Percentiles rank a stretch among this genome's conserved stretches.
Evolutionary conservation across 2,113 vertebrate genomes (phyloP).

Genomic region (Poicephalus gulielmi): DNA sequence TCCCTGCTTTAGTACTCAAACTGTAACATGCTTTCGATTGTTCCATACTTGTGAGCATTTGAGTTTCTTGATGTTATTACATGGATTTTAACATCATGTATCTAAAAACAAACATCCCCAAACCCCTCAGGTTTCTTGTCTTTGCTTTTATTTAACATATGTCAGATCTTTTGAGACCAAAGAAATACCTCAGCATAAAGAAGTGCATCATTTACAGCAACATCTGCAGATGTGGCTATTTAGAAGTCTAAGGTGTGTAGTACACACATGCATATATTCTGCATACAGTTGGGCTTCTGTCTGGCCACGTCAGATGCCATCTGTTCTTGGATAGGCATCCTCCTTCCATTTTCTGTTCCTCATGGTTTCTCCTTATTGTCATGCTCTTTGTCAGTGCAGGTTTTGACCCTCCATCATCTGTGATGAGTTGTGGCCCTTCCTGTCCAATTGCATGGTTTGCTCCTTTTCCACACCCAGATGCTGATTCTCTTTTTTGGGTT

Average conservation of each 20-base stretch:
- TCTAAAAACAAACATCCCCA: background rate
- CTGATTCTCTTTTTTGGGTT: background rate
- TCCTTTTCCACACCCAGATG: background rate
- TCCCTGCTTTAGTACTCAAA: background rate
- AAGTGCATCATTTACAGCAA: background rate
- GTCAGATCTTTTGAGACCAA: background rate
- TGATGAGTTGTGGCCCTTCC: background rate
- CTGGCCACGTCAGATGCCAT: background rate
- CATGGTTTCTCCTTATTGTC: fast-evolving
- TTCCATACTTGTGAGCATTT: background rate
- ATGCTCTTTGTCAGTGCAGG: background rate
- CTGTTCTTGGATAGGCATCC: background rate
- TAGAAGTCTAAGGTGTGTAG: background rate
- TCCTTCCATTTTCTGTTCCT: background rate
- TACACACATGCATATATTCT: too few species aligned
- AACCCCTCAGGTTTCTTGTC: background rate
- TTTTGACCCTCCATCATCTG: background rate
- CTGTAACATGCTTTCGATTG: background rate
- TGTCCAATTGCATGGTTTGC: background rate
- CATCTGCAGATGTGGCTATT: background rate
- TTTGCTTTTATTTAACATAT: background rate
- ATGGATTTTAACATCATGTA: background rate
- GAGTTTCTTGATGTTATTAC: background rate
- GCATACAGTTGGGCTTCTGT: background rate
- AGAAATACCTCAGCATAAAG: background rate